Evolutionary conservation across 1,140 invertebrate species (phyloP).

Genomic region (Parapsyche elsis): DNA sequence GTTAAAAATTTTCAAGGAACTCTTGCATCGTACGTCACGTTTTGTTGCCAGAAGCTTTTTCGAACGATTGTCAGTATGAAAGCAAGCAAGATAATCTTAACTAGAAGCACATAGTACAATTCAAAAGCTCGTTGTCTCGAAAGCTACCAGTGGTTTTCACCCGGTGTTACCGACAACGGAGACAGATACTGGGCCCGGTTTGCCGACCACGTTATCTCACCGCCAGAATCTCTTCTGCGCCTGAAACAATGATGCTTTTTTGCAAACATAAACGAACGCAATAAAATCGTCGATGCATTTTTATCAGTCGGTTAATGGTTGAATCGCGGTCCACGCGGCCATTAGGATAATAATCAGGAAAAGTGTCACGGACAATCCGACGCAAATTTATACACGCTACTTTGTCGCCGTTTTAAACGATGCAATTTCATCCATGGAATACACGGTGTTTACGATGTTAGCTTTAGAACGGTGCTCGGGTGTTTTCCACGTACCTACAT

Average conservation of each 20-base stretch:
- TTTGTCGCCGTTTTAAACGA: not conserved
- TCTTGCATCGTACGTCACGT: no score
- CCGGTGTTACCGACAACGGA: not conserved
- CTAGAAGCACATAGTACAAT: no score
- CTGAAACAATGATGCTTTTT: not conserved
- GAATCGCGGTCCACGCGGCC: constrained; percentile 38
- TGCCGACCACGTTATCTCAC: not conserved
- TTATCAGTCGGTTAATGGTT: constrained; percentile 39
- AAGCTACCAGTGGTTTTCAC: not conserved
- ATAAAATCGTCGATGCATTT: not conserved
- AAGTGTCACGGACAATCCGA: not conserved
- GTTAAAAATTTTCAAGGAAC: no score
- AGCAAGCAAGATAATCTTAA: no score
- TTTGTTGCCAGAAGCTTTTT: no score
- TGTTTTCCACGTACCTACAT: no score
- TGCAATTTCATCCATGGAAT: not conserved
- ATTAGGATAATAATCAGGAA: constrained; percentile 41
- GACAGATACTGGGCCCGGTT: not conserved
- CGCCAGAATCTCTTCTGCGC: not conserved
- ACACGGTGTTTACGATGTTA: not conserved
- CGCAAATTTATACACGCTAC: constrained; percentile 6
- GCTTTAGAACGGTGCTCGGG: no score
- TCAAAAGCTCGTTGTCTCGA: no score
- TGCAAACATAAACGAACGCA: not conserved
- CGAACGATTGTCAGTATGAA: no score